A percentile compares a stretch with the other conserved stretches of the same genome.
phyloP scores from a whole-genome alignment of 1,140 invertebrate genomes.

The Caenorhabditis latens region DNA sequence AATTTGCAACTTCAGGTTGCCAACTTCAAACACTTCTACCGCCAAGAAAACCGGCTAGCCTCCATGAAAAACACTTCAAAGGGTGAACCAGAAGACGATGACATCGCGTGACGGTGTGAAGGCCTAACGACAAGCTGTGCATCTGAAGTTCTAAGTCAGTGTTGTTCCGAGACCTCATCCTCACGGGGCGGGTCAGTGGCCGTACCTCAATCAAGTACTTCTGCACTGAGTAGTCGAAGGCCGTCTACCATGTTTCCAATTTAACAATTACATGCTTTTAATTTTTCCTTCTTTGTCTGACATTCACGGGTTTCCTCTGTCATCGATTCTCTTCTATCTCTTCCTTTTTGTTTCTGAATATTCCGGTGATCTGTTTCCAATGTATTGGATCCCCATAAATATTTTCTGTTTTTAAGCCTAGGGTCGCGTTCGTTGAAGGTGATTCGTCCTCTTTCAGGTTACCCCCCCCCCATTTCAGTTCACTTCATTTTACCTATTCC shows the following conservation, averaged over 20 bases:
- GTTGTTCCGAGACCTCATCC: constrained; percentile 28
- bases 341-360: background rate
- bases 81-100: constrained; percentile 59
- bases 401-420: too few species aligned
- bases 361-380: constrained; percentile 19
- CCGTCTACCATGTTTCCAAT: constrained; percentile 39
- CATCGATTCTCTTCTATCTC: constrained; percentile 45
- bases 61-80: constrained; percentile 66
- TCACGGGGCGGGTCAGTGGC: constrained; percentile 10
- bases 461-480: too few species aligned
- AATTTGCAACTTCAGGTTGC: constrained; percentile 65
- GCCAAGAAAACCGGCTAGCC: constrained; percentile 75
- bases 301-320: background rate
- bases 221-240: constrained; percentile 28
- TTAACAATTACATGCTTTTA: background rate
- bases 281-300: background rate
- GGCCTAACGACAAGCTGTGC: constrained; percentile 41
- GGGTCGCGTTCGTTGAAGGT: too few species aligned
- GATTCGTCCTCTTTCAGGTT: too few species aligned
- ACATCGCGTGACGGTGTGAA: constrained; percentile 50
- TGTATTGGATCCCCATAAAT: too few species aligned
- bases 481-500: too few species aligned
- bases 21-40: constrained; percentile 78
- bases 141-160: constrained; percentile 17
- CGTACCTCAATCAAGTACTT: background rate